Evolutionary conservation across 2,888 invertebrate genomes (phyloP).

Genomic region (Osedax fenrisi): DNA sequence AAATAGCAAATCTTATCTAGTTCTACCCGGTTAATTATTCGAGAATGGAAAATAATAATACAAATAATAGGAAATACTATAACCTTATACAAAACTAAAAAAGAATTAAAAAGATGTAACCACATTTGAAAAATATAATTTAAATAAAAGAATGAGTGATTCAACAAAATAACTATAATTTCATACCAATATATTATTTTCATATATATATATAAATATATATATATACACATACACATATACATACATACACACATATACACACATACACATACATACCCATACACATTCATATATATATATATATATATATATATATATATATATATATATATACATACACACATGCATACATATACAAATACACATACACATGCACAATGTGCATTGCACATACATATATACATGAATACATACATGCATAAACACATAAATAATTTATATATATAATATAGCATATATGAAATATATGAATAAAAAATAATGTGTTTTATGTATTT

Average conservation of each 20-base stretch:
- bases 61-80: too few relatives aligned
- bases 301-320: background rate
- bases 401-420: background rate
- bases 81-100: too few relatives aligned
- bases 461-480: too few relatives aligned
- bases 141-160: too few relatives aligned
- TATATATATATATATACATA: background rate
- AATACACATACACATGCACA: background rate
- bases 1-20: too few relatives aligned
- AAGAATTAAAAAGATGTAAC: too few relatives aligned
- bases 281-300: background rate
- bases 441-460: background rate
- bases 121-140: too few relatives aligned
- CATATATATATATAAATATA: background rate
- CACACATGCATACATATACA: background rate
- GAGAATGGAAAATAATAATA: too few relatives aligned
- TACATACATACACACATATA: background rate
- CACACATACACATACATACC: background rate
- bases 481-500: background rate
- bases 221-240: background rate
- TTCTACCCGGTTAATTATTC: too few relatives aligned
- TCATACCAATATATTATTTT: too few relatives aligned
- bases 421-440: background rate
- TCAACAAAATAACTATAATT: too few relatives aligned
- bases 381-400: too few relatives aligned